phyloP scores from a whole-genome alignment of 2,888 invertebrate genomes.

The Sussaba pulchella region DNA sequence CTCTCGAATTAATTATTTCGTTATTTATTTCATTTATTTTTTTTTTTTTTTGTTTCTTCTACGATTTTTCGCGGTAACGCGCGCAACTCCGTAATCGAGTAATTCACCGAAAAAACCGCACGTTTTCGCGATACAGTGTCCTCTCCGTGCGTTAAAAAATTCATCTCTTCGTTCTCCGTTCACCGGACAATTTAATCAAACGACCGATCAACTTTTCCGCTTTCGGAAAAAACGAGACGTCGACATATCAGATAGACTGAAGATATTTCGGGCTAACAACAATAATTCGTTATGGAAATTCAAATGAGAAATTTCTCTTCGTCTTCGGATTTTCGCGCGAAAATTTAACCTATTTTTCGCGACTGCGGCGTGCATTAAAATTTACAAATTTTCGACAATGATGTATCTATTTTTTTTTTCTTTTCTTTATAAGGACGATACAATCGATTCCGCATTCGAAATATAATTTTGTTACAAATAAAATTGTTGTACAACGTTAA shows the following conservation, averaged over 20 bases:
- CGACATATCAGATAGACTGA: constrained; percentile 57
- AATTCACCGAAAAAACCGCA: constrained; percentile 17
- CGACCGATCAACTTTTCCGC: no score
- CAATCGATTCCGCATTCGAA: constrained; percentile 49
- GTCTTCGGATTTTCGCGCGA: constrained; percentile 32
- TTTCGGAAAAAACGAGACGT: constrained; percentile 41
- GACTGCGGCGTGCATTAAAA: constrained; percentile 23
- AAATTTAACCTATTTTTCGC: neutral
- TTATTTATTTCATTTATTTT: constrained; percentile 51
- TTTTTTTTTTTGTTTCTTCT: constrained; percentile 42
- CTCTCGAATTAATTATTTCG: constrained; percentile 52
- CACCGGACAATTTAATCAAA: no score
- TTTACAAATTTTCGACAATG: constrained; percentile 28
- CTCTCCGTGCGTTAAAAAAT: neutral
- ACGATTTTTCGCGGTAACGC: constrained; percentile 62
- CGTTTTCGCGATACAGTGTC: neutral
- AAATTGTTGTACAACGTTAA: constrained; percentile 49
- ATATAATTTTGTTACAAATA: constrained; percentile 44
- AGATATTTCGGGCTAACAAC: constrained; percentile 30
- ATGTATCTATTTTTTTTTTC: constrained; percentile 26
- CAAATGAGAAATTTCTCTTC: constrained; percentile 42
- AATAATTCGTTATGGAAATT: constrained; percentile 35
- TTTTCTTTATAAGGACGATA: constrained; percentile 24
- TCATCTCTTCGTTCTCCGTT: no score
- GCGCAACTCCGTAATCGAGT: constrained; percentile 55